phyloP scores from a whole-genome alignment of 2,113 vertebrate genomes.

The Bubo scandiacus region DNA sequence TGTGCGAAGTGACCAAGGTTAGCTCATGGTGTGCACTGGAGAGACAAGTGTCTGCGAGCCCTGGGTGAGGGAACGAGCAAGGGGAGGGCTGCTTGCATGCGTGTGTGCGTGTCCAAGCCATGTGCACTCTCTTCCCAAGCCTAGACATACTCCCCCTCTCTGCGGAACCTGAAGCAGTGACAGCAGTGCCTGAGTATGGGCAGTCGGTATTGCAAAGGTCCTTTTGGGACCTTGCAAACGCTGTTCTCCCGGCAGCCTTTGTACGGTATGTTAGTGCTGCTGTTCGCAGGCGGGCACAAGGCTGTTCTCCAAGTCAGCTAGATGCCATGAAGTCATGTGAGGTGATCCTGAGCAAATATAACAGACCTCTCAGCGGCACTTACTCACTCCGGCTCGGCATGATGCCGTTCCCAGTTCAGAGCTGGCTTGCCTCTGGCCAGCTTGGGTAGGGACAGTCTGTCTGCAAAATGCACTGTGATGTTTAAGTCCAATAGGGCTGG shows the following conservation, averaged over 20 bases:
- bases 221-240: not conserved
- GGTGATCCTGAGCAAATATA: slow-evolving; percentile 22
- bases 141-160: not conserved
- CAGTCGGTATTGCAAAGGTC: not conserved
- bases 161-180: not conserved
- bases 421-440: not conserved
- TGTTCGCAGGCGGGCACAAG: not conserved
- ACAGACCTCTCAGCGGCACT: not conserved
- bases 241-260: not conserved
- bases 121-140: not conserved
- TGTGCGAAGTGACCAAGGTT: accelerated
- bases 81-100: not conserved
- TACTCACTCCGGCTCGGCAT: not conserved
- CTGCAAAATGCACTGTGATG: not conserved
- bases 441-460: not conserved
- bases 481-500: not conserved
- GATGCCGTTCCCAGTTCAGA: not conserved
- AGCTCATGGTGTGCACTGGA: accelerated
- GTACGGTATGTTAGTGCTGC: not conserved
- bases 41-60: not conserved
- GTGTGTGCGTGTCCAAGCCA: accelerated
- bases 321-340: slow-evolving; percentile 21
- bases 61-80: not conserved
- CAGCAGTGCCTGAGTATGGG: not conserved
- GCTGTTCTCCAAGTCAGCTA: slow-evolving; percentile 48